A percentile compares a stretch with the other conserved stretches of the same genome.
Evolutionary conservation across 2,797 vertebrate species (phyloP).

Genomic region (Malurus leucopterus): DNA sequence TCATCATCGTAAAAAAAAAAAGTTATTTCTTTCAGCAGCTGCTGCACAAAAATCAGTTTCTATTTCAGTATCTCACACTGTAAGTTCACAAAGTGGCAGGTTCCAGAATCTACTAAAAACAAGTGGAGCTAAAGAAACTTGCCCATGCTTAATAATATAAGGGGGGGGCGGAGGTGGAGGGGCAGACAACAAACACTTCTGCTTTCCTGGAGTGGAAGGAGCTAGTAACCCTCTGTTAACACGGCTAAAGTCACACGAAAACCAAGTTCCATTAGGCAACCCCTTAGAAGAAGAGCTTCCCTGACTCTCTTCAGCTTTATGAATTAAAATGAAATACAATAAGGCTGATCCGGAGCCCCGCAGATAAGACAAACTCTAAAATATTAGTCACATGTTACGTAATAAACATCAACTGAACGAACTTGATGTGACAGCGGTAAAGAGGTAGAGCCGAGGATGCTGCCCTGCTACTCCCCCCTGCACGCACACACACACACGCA

Average conservation of each 20-base stretch:
- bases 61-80: neutral
- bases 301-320: neutral
- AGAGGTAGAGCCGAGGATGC: neutral
- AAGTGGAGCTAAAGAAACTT: neutral
- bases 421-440: neutral
- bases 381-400: neutral
- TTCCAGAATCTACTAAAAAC: neutral
- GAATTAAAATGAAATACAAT: neutral
- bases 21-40: conserved; percentile 28
- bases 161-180: neutral
- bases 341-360: neutral
- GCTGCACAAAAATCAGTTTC: neutral
- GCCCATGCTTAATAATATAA: neutral
- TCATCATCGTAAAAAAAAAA: neutral
- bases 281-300: neutral
- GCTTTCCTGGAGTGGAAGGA: conserved; percentile 29
- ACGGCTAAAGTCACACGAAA: conserved; percentile 18
- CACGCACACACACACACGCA: neutral
- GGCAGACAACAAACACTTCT: neutral
- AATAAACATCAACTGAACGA: neutral
- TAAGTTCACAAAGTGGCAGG: neutral
- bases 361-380: neutral
- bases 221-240: conserved; percentile 35
- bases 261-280: neutral
- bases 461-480: neutral